Conservation (phyloP, 53 echinoderm and acorn worm genomes). For the Glandiceps talaboti region DNA sequence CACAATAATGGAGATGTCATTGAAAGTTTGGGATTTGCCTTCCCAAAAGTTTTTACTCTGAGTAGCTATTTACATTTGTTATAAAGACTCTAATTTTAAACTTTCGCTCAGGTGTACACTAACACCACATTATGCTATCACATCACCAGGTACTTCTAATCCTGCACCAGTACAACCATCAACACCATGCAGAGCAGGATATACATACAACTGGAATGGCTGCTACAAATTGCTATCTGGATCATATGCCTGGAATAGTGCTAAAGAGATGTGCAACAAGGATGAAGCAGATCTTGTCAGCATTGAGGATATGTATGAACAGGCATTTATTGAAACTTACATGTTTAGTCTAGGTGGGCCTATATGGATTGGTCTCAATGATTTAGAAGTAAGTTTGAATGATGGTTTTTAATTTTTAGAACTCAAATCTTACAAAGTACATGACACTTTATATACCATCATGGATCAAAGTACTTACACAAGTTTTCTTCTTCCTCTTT, state of each 20-base stretch:
- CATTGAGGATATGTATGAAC: constrained; percentile 20
- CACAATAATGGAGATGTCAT: no score
- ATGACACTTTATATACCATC: no score
- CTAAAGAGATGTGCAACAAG: constrained; percentile 8
- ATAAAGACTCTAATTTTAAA: no score
- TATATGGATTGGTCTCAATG: constrained; percentile 38
- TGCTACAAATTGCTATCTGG: constrained; percentile 27
- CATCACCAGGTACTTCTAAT: neutral
- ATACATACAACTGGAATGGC: constrained; percentile 37
- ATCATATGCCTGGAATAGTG: constrained; percentile 1
- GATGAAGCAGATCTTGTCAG: constrained; percentile 23
- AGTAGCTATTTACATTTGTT: no score
- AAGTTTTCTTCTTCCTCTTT: no score
- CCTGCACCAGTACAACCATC: constrained; percentile 5
- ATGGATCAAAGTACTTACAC: no score
- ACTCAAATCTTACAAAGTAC: no score
- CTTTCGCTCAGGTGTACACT: no score
- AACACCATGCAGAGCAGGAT: constrained; percentile 41
- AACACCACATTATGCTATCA: no score
- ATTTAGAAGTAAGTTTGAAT: constrained; percentile 15
- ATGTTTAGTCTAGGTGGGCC: constrained; percentile 9
- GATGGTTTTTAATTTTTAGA: no score
- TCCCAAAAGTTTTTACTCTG: no score
- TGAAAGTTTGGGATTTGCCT: no score
- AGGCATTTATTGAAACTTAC: constrained; percentile 36